phyloP scores from a whole-genome alignment of 92 coral and sea anemone genomes.

The Anthopleura xanthogrammica region DNA sequence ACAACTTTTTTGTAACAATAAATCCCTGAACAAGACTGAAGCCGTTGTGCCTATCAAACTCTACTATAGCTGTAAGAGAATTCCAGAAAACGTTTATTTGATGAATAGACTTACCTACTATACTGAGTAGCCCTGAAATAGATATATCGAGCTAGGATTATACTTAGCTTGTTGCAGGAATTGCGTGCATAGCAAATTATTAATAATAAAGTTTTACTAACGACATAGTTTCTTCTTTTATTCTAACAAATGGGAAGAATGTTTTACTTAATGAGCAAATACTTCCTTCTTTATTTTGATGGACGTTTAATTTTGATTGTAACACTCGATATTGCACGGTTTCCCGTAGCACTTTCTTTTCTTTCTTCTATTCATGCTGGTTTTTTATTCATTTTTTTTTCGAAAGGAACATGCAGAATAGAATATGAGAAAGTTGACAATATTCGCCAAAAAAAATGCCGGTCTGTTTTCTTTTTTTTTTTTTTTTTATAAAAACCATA shows the following conservation, averaged over 20 bases:
- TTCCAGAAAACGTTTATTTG: not conserved
- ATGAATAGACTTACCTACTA: not conserved
- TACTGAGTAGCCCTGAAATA: not conserved
- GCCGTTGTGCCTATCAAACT: not conserved
- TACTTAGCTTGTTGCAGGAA: not conserved
- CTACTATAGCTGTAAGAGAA: not conserved
- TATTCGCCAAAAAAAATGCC: not conserved
- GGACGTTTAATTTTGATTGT: not conserved
- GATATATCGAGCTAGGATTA: not conserved
- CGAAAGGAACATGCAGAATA: not conserved
- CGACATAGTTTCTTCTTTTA: not conserved
- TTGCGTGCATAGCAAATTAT: not conserved
- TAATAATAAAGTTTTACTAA: not conserved
- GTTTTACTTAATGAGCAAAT: not conserved
- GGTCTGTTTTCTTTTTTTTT: not conserved
- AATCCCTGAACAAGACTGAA: not conserved
- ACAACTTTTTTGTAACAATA: not conserved
- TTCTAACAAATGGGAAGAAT: not conserved
- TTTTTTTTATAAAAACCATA: not conserved
- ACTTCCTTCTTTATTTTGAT: not conserved
- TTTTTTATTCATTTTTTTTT: not conserved
- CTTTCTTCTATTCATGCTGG: too few species aligned
- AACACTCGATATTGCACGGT: not conserved
- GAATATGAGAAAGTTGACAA: not conserved
- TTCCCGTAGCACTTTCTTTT: not conserved